A percentile compares a stretch with the other conserved stretches of the same genome.
phyloP scores from a whole-genome alignment of 1,140 invertebrate genomes.

The Brachionus angularis region DNA sequence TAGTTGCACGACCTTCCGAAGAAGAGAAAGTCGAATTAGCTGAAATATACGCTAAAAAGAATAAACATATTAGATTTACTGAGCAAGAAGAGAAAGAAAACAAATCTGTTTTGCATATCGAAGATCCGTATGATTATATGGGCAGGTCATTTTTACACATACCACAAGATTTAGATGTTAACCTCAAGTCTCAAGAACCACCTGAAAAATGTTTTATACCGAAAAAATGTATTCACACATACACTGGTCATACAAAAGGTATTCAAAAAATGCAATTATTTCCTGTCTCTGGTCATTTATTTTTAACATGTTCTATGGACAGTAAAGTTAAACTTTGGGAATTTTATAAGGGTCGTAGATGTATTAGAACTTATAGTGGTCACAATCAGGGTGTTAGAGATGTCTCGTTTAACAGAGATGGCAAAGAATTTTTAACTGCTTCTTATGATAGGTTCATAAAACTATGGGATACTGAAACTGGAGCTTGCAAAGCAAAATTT shows the following conservation, averaged over 20 bases:
- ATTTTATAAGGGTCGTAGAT: conserved; percentile 88
- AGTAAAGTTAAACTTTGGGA: conserved; percentile 91
- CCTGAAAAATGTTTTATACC: conserved; percentile 95
- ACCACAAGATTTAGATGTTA: conserved; percentile 91
- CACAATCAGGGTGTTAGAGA: conserved; percentile 95
- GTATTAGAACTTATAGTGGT: conserved; percentile 90
- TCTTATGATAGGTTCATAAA: conserved; percentile 80
- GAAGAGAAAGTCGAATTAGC: conserved; percentile 84
- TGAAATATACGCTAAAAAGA: conserved; percentile 81
- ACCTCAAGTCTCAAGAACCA: conserved; percentile 80
- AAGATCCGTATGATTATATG: conserved; percentile 91
- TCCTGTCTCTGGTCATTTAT: conserved; percentile 84
- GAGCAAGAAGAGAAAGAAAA: conserved; percentile 76
- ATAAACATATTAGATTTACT: conserved; percentile 64
- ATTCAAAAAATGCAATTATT: conserved; percentile 92
- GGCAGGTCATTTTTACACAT: conserved; percentile 87
- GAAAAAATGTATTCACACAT: conserved; percentile 91
- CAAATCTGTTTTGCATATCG: conserved; percentile 51
- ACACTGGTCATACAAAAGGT: conserved; percentile 95
- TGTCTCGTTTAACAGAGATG: conserved; percentile 89
- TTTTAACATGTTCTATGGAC: conserved; percentile 94
- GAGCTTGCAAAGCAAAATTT: conserved; percentile 64
- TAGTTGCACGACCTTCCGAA: conserved; percentile 77
- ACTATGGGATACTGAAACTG: conserved; percentile 96
- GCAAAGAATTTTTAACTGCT: conserved; percentile 85